Base-by-base conservation (phyloP, 2,888 invertebrate species). In the Frankliniella intonsa region DNA sequence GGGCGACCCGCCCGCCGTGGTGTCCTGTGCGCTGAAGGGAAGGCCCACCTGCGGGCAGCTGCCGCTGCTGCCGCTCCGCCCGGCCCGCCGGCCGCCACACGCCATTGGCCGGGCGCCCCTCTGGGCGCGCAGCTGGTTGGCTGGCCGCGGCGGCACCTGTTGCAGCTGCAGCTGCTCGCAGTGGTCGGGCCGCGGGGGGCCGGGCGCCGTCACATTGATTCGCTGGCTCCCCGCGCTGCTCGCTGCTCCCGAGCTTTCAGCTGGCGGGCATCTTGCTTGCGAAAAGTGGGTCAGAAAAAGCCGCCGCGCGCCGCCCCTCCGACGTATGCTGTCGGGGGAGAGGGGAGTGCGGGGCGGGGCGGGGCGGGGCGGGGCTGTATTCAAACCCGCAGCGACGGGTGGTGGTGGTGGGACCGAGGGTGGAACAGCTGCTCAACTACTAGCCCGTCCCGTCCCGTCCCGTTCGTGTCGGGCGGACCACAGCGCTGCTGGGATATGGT, bases 101-200 rank as follows among this genome's bases (percentile, higher is more conserved):
- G 38, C 38, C 38, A 38, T 38, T 38, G 38, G 38, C 69, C 3
- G 69, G 69, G 69, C 1, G 9, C 22, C 69, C 22, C 38, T 5
- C 38, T 38, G 38, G 38, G 55, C 69, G 25, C 69, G 69, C 69
- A 76, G 69, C 69, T 76, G 69, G 69, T 76, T 76, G 69, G 69
- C 69, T 76, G 69, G 69, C 22, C 12, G 55, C 17, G 25, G 25
- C 25, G 9, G 9, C 69, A 76, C 69, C 69, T 76, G 69, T 76
- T 76, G 69, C 69, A 76, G 69, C 69, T 76, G 69, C 69, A 76
- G 69, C 69, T 76, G 69, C 69, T 25, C 22, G 69, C 69, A 76
- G 69, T 25, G 22, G 69, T 22, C 25, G 69, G 69, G 69, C 69
- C 69, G 69, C 11, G 12, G 69, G 55, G 69, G 69, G 22, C 55